Conservation (phyloP, 2,888 invertebrate genomes). For the Ennomos quercinarius region DNA sequence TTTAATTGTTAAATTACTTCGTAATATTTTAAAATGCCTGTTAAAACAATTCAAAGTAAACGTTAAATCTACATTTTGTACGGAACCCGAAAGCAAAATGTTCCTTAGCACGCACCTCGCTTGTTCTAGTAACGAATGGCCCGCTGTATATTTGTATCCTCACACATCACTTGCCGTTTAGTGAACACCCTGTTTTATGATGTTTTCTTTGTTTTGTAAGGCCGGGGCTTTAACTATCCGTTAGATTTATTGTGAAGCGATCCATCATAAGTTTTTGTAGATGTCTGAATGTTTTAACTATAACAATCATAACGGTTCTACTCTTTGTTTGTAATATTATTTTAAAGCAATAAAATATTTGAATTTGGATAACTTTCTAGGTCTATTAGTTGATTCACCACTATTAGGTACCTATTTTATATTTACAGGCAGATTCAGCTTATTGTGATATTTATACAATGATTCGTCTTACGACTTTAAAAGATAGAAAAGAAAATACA, state of each 20-base stretch:
- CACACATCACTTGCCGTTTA: slow-evolving; percentile 58
- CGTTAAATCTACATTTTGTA: slow-evolving; percentile 4
- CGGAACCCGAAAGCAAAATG: slow-evolving; percentile 25
- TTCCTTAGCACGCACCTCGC: slow-evolving; percentile 50
- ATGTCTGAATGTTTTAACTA: background rate
- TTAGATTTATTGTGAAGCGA: slow-evolving; percentile 14
- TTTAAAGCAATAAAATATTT: too few species aligned
- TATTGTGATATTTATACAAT: too few species aligned
- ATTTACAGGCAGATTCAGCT: too few species aligned
- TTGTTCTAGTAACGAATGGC: slow-evolving; percentile 52
- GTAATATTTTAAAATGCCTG: too few species aligned
- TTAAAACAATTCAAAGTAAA: background rate
- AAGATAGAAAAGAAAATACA: too few species aligned
- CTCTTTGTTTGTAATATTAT: too few species aligned
- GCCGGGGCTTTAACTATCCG: slow-evolving; percentile 20
- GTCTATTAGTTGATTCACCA: too few species aligned
- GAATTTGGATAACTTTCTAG: too few species aligned
- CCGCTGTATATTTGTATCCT: slow-evolving; percentile 56
- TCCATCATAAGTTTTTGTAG: slow-evolving; percentile 3
- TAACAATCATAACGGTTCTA: too few species aligned
- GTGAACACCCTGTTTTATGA: slow-evolving; percentile 43
- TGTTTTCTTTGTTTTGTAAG: slow-evolving; percentile 22
- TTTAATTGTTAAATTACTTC: too few species aligned
- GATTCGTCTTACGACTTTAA: too few species aligned
- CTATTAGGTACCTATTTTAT: too few species aligned